phyloP scores from a whole-genome alignment of 2,113 vertebrate genomes.

The Chloropsis cyanopogon region DNA sequence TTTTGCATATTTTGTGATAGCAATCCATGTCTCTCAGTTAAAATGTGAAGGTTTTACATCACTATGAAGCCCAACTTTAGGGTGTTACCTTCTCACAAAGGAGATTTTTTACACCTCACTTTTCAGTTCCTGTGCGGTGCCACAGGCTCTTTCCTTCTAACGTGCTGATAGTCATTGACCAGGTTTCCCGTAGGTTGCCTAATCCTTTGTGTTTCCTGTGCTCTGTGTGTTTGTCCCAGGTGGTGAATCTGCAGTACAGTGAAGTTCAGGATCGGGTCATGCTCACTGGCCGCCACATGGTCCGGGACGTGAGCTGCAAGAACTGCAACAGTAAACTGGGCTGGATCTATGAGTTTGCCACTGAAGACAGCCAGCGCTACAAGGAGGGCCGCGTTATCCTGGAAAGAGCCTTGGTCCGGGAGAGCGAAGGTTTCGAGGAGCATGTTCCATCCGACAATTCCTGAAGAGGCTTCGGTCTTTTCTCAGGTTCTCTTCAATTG shows the following conservation, averaged over 20 bases:
- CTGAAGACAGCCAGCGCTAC: conserved; percentile 97
- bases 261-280: conserved; percentile 98
- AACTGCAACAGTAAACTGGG: conserved; percentile 99
- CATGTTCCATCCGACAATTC: conserved; percentile 92
- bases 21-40: background rate
- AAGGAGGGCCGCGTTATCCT: conserved; percentile 97
- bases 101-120: background rate
- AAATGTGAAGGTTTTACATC: background rate
- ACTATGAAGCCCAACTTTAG: background rate
- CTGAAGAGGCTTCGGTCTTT: conserved; percentile 71
- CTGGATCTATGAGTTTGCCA: conserved; percentile 99
- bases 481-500: conserved; percentile 66
- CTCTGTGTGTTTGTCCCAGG: conserved; percentile 68
- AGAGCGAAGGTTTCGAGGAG: conserved; percentile 96
- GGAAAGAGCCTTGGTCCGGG: conserved; percentile 92
- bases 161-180: background rate
- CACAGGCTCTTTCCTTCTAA: background rate
- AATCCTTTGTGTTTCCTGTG: background rate
- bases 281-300: conserved; percentile 98
- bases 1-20: background rate
- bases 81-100: background rate
- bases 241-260: conserved; percentile 97
- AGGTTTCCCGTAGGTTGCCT: background rate
- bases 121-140: background rate
- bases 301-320: conserved; percentile 97